Percentiles rank a stretch among this genome's conserved stretches.
Conservation (phyloP, 2,113 vertebrate species). For the Malurus elegans region DNA sequence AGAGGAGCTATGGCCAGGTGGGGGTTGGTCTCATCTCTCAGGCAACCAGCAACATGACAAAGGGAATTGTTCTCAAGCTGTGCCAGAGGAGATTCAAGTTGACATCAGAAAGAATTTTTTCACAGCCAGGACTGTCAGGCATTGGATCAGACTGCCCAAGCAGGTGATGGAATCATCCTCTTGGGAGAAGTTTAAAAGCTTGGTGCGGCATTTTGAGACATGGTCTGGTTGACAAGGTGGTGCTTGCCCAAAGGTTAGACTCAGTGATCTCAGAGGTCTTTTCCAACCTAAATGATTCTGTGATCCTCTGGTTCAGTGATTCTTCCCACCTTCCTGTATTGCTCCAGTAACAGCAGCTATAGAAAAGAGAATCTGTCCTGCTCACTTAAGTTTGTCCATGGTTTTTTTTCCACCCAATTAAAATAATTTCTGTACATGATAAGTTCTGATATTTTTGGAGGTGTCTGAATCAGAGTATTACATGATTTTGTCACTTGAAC, state of each 20-base stretch:
- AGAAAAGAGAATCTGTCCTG: neutral
- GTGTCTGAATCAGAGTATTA: rapidly evolving
- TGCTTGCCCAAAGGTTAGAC: neutral
- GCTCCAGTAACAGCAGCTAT: neutral
- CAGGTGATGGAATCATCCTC: neutral
- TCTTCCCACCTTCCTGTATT: neutral
- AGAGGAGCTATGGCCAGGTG: too few relatives aligned
- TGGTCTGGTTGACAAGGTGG: neutral
- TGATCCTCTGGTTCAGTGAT: neutral
- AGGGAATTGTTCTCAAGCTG: neutral
- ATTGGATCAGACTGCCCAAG: neutral
- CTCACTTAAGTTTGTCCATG: neutral
- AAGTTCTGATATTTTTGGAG: neutral
- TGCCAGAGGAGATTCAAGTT: neutral
- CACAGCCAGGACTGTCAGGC: neutral
- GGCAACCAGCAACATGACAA: neutral
- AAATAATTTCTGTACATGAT: neutral
- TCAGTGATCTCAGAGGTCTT: neutral
- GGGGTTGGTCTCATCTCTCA: too few relatives aligned
- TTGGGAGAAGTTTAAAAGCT: neutral
- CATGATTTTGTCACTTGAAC: neutral
- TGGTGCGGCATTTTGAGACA: neutral
- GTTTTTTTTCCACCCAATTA: neutral
- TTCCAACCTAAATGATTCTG: neutral
- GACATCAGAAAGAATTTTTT: neutral